Base-by-base conservation (phyloP, 2,113 vertebrate genomes). In the Regulus satrapa region DNA sequence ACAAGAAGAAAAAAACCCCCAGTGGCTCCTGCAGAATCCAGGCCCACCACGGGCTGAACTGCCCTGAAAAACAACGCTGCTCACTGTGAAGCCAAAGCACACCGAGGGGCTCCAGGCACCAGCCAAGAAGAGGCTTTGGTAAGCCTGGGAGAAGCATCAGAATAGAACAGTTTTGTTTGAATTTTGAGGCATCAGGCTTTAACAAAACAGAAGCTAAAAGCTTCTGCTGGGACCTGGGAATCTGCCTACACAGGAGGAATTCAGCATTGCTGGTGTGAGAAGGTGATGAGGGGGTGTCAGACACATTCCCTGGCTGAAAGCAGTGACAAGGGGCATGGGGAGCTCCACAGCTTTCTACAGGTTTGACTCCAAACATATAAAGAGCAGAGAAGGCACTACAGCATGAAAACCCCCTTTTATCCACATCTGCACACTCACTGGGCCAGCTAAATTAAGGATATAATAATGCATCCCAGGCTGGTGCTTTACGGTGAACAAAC, bases 361-460 rank as follows among this genome's bases (percentile, higher is more conserved):
- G 0, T 45, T 31, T 17, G 8, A 34, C 29, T 46, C 52, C 56
- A 79, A 45, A n/a, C 9, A 19, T 1, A 4, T 0, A 1, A n/a
- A 45, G 52, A n/a, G 54, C 2, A 24, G 31, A 6, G 28, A 29
- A 25, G 41, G 15, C 10, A 19, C 26, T 24, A 9, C 31, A 86
- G 40, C 18, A 29, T 0, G 8, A 84, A 56, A 56, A 62, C 29
- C 20, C 0, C 16, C 43, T 49, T 32, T 46, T 5, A 41, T 14
- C 12, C 54, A 76, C 14, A 59, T 1, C 25, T 61, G 54, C 28
- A 54, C 17, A 4, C 11, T 34, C 40, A 11, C 16, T 23, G 29
- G 4, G 8, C 1, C 43, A 72, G 45, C 32, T 73, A 14, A 63
- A 64, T 25, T 14, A 24, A 25, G 5, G 59, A 32, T 11, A 7